Base-by-base conservation (phyloP, 2,888 invertebrate species). In the Panzeria rudis region DNA sequence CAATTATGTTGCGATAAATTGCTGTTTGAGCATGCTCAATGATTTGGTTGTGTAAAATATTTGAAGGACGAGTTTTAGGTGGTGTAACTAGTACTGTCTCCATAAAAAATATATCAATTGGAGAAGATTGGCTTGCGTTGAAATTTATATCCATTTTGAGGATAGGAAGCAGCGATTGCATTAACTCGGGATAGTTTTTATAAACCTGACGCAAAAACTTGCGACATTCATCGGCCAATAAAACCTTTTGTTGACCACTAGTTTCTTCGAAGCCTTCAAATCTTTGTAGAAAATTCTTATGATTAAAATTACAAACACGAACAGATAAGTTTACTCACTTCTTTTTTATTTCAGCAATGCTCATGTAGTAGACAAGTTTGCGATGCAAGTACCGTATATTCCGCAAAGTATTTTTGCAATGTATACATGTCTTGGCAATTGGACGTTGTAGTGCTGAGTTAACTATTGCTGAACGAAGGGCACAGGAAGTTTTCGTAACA, bases 31-130 rank as follows among this genome's bases (percentile, higher is more conserved):
- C 95, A 93, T 97, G 96, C 89, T 98, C 98, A 23, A 95, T 91
- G 44, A 96, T 93, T 90, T 95, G 94, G 62, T 89, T 89, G 2
- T 86, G 86, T 4, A 92, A 41, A 6, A 90, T 62, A 66, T 91
- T 91, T 32, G 89, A 87, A 5, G 99, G 99, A 88, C 99, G 94
- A 11, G 96, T 95, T 90, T 95, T 95, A 0, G 97, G 95, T 0
- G 99, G 98, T 23, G 97, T 94, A 0, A 99, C 98, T 4, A 97
- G 95, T 23, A 99, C 91, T 0, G 95, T 93, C 87, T 97, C 95
- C 91, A 97, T 94, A 90, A 98, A 99, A 91, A 99, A 97, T 75
- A 96, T 91, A 92, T 99, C 97, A 0, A 96, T 96, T 0, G 97
- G 95, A 1, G 87, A 88, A n/a, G 44, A 54, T 87, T 94, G 92